Evolutionary conservation across 2,113 vertebrate species (phyloP).

Genomic region (Prinia subflava): DNA sequence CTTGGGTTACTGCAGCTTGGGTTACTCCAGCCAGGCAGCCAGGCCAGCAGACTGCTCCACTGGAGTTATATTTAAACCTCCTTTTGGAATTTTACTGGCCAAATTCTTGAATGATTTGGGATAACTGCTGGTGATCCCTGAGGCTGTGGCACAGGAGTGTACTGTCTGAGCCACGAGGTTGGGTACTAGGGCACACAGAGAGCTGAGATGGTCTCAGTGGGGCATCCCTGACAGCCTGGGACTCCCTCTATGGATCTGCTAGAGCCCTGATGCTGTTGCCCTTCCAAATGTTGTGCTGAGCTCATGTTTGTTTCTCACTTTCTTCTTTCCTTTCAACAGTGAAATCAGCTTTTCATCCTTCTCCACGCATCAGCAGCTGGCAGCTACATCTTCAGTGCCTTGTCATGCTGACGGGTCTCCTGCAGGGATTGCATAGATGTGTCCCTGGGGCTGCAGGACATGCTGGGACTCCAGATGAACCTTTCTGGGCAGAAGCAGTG

Average conservation of each 20-base stretch:
- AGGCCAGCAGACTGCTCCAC: not conserved
- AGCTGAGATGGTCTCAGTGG: not conserved
- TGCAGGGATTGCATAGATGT: not conserved
- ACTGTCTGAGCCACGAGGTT: not conserved
- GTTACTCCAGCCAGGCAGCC: not conserved
- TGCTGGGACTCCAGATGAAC: not conserved
- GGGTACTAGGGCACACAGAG: not conserved
- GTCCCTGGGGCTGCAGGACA: not conserved
- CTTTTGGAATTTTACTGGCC: not conserved
- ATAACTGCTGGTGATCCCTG: not conserved
- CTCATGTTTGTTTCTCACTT: not conserved
- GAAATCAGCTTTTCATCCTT: not conserved
- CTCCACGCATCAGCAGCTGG: not conserved
- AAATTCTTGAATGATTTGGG: not conserved
- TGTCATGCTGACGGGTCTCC: not conserved
- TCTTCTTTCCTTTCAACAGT: not conserved
- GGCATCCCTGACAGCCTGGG: not conserved
- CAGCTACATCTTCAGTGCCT: not conserved
- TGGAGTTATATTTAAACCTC: not conserved
- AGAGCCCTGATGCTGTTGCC: not conserved
- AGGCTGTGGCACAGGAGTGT: not conserved
- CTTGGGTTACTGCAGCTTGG: not conserved
- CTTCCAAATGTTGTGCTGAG: not conserved
- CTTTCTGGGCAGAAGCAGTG: not conserved
- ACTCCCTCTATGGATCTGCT: fast-evolving